These are phyloP conservation scores for Notothenia coriiceps DNA, from an alignment of 2,113 vertebrate genomes.

Conservation along the genomic window DNA sequence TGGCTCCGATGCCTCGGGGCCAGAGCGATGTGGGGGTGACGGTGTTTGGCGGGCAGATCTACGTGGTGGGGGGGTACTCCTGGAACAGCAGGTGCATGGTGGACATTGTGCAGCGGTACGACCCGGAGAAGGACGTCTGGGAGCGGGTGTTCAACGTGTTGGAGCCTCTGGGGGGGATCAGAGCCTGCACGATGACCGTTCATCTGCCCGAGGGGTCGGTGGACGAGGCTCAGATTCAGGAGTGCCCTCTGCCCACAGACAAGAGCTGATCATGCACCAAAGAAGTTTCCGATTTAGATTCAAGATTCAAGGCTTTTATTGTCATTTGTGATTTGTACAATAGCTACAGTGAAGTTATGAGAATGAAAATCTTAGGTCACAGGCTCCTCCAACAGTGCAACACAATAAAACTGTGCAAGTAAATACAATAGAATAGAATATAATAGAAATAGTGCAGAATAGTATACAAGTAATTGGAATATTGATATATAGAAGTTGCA, in stretches of 20 bases:
- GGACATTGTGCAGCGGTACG: slow-evolving; percentile 86
- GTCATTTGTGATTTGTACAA: too few species aligned
- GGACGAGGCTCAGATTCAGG: slow-evolving; percentile 82
- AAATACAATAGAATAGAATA: too few species aligned
- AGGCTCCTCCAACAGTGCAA: too few species aligned
- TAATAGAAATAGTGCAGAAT: too few species aligned
- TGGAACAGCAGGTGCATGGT: slow-evolving; percentile 90
- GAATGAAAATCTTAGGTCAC: too few species aligned
- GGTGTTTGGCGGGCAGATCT: slow-evolving; percentile 82
- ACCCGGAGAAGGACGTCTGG: slow-evolving; percentile 83
- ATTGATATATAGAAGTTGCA: too few species aligned
- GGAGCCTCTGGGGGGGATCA: slow-evolving; percentile 87
- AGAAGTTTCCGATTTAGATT: neutral
- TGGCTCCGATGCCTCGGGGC: slow-evolving; percentile 85
- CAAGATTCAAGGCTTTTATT: too few species aligned
- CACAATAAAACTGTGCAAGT: too few species aligned
- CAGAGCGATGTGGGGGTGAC: slow-evolving; percentile 87
- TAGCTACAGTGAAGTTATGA: too few species aligned
- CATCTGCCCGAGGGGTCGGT: slow-evolving; percentile 80
- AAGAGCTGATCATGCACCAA: slow-evolving; percentile 64
- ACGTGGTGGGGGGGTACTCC: slow-evolving; percentile 87
- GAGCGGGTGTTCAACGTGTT: slow-evolving; percentile 85
- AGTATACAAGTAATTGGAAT: too few species aligned
- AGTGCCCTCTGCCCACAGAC: slow-evolving; percentile 77
- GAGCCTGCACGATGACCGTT: slow-evolving; percentile 86